A percentile compares a stretch with the other conserved stretches of the same genome.
phyloP scores from a whole-genome alignment of 1,140 invertebrate species.

The Cydia splendana region DNA sequence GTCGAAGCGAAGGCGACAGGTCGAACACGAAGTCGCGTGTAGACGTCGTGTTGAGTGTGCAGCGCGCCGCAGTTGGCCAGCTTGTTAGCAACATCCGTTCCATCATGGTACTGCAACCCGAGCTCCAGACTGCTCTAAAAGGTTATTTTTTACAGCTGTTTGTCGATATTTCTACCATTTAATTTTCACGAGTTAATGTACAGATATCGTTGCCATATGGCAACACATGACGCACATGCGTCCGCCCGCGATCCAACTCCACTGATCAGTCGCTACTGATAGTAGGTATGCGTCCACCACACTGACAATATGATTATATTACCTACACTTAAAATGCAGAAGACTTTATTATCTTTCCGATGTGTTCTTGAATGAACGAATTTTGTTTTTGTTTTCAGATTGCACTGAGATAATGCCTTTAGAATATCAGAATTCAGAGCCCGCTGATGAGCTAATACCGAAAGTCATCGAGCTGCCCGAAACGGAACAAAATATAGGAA shows the following conservation, averaged over 20 bases:
- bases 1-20: neutral
- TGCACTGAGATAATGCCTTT: neutral
- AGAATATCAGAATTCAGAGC: neutral
- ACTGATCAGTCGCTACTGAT: no score
- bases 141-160: neutral
- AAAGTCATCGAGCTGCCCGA: constrained; percentile 9
- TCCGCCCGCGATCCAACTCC: no score
- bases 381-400: constrained; percentile 10
- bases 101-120: constrained; percentile 11
- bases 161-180: neutral
- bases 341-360: no score
- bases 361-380: neutral
- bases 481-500: neutral
- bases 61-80: constrained; percentile 1
- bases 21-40: neutral
- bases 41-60: neutral
- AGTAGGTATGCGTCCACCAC: no score
- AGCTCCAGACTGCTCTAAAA: neutral
- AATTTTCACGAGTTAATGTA: neutral
- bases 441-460: neutral
- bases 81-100: constrained; percentile 16
- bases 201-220: no score
- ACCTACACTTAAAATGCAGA: no score
- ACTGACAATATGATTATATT: no score
- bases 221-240: no score